phyloP scores from a whole-genome alignment of 2,888 invertebrate genomes.

The Ochlodes sylvanus region DNA sequence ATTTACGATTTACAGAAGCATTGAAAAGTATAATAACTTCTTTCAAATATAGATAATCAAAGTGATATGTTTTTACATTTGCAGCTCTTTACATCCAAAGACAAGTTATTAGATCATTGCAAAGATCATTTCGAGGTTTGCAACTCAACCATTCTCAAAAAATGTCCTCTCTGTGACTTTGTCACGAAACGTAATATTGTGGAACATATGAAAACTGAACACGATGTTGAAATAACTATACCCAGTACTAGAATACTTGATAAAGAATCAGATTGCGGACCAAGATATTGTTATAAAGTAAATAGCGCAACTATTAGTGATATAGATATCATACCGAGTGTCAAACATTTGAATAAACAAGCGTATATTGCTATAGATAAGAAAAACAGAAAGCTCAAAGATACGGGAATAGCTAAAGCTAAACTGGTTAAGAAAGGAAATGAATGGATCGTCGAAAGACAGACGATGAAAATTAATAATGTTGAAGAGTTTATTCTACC shows the following conservation, averaged over 20 bases:
- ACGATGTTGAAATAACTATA: constrained; percentile 51
- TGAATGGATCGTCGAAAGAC: constrained; percentile 69
- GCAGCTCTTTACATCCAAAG: constrained; percentile 68
- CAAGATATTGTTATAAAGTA: constrained; percentile 59
- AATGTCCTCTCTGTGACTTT: constrained; percentile 67
- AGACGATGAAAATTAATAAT: constrained; percentile 41
- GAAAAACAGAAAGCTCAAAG: constrained; percentile 52
- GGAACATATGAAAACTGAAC: constrained; percentile 54
- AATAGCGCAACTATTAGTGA: constrained; percentile 46
- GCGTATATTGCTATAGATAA: constrained; percentile 61
- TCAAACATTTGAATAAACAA: constrained; percentile 63
- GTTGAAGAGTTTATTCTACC: constrained; percentile 52
- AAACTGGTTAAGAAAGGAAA: constrained; percentile 63
- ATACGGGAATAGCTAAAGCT: constrained; percentile 55
- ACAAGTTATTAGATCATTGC: constrained; percentile 62
- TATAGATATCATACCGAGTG: constrained; percentile 68
- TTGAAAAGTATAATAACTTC: no score
- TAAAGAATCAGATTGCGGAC: constrained; percentile 42
- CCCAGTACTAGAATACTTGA: constrained; percentile 42
- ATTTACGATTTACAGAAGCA: no score
- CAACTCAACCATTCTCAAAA: constrained; percentile 59
- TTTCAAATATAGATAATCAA: no score
- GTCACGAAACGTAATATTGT: constrained; percentile 54
- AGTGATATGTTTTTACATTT: constrained; percentile 41
- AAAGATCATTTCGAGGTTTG: constrained; percentile 67